Base-by-base conservation (phyloP, 2,113 vertebrate species). In the Camelus bactrianus region DNA sequence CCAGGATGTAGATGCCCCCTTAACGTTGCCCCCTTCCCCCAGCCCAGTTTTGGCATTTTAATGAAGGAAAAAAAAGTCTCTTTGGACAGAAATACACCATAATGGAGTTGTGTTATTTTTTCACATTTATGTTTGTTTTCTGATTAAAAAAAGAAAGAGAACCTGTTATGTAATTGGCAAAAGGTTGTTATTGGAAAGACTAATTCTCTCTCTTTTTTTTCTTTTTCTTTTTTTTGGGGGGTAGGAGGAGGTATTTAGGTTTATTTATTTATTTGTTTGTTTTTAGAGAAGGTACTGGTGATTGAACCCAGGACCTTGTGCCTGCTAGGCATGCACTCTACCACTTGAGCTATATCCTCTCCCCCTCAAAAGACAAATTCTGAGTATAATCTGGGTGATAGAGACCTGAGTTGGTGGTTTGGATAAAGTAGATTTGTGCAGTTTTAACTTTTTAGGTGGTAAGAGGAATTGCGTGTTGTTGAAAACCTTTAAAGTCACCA, bases 1-100 rank as follows among this genome's bases (percentile, higher is more conserved):
- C 94, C 67, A 81, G 75, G 96, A 95, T 89, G 92, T 86, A 93
- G 91, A 89, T 83, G 19, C 82, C 83, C 91, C 89, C 82, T 86
- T 77, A 67, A 73, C 13, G 6, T 72, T 79, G 35, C 50, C 60
- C 72, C 75, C 17, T 50, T n/a, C 24, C 32, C 76, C 81, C 80
- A n/a, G 75, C 76, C 89, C 54, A 35, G n/a, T 56, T 56, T 35
- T 79, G n/a, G n/a, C 73, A 85, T 95, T 91, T 92, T 77, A 77
- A 69, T 83, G 56, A 67, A 50, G n/a, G 5, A n/a, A 81, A 30
- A 89, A 50, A 65, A 54, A 50, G 65, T 38, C 4, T 64, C 62
- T 95, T 70, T 88, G 32, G 58, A 80, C 77, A 22, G 65, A 70
- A 93, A 26, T 81, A 72, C 24, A 89, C 9, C 8, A 81, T 89